These are phyloP conservation scores for Chamaedrilus cognettii DNA, from an alignment of 2,888 invertebrate genomes.

Conservation along the genomic window DNA sequence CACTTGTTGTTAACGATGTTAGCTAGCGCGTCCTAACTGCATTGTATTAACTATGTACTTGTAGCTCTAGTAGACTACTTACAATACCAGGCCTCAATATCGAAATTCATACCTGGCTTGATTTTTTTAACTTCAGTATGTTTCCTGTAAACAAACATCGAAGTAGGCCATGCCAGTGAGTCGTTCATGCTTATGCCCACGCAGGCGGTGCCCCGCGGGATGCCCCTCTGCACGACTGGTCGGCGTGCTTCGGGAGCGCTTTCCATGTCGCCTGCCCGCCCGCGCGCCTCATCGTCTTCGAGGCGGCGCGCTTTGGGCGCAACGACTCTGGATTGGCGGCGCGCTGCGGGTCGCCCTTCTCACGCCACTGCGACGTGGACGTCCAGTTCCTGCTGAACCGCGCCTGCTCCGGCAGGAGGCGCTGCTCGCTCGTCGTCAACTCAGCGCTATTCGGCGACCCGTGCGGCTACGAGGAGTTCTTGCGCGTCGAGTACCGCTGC, in stretches of 20 bases:
- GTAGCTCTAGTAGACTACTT: too few relatives aligned
- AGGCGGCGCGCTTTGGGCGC: conserved; percentile 26
- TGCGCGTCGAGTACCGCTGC: conserved; percentile 35
- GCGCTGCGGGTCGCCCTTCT: conserved; percentile 26
- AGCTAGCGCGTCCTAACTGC: too few relatives aligned
- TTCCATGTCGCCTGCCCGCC: conserved; percentile 6
- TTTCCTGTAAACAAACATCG: too few relatives aligned
- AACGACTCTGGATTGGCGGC: conserved; percentile 32
- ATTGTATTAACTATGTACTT: too few relatives aligned
- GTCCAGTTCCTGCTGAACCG: conserved; percentile 35
- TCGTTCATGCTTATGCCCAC: too few relatives aligned
- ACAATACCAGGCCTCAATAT: too few relatives aligned
- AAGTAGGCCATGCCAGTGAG: too few relatives aligned
- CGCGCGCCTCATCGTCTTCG: neutral
- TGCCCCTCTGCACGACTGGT: too few relatives aligned
- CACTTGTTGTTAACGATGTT: too few relatives aligned
- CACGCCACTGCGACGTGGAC: conserved; percentile 35
- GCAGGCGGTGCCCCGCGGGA: too few relatives aligned
- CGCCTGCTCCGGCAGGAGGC: conserved; percentile 31
- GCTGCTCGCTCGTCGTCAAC: conserved; percentile 35
- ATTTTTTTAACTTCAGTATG: too few relatives aligned
- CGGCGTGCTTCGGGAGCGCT: conserved; percentile 10
- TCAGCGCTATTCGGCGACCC: conserved; percentile 35
- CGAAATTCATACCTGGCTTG: too few relatives aligned
- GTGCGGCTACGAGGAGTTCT: conserved; percentile 39